Conservation (phyloP, 2,888 invertebrate species). For the Amblyjoppa proteus region DNA sequence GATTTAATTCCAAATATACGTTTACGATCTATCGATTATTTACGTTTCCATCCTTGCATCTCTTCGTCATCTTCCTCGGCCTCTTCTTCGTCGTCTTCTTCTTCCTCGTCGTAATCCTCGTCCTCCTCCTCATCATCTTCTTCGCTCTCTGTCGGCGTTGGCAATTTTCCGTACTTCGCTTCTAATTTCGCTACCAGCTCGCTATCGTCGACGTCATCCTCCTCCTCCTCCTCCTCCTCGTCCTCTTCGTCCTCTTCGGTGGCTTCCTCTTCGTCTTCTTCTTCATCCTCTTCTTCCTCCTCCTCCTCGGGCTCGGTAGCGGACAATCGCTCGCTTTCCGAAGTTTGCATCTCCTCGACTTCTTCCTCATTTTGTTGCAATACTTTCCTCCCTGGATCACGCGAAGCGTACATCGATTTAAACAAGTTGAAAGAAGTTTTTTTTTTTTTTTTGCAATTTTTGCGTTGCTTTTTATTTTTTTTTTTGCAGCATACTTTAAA, state of each 20-base stretch:
- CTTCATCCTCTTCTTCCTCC: conserved; percentile 76
- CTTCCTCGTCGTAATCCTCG: conserved; percentile 75
- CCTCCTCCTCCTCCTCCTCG: conserved; percentile 78
- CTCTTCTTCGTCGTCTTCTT: conserved; percentile 80
- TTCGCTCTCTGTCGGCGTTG: conserved; percentile 83
- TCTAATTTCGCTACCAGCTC: conserved; percentile 90
- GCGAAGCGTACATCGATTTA: not conserved
- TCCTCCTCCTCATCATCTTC: conserved; percentile 80
- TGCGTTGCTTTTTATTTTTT: not conserved
- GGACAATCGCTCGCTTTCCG: conserved; percentile 70
- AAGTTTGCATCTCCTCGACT: conserved; percentile 64
- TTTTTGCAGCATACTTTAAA: not conserved
- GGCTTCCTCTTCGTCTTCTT: conserved; percentile 86
- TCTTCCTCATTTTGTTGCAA: conserved; percentile 63
- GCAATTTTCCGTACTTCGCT: conserved; percentile 90
- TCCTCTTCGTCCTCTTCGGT: conserved; percentile 70
- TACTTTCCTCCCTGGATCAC: conserved; percentile 38
- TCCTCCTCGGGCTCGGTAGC: conserved; percentile 73
- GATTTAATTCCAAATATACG: conserved; percentile 12
- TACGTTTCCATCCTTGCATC: conserved; percentile 84
- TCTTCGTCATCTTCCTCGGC: conserved; percentile 80
- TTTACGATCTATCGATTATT: conserved; percentile 72
- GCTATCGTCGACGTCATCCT: conserved; percentile 88
- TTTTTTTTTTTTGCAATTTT: not conserved
- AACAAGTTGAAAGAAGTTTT: not conserved